Percentiles rank a stretch among this genome's conserved stretches.
These are phyloP conservation scores for Mythimna albipuncta DNA, from an alignment of 2,888 invertebrate genomes.

Conservation along the genomic window DNA sequence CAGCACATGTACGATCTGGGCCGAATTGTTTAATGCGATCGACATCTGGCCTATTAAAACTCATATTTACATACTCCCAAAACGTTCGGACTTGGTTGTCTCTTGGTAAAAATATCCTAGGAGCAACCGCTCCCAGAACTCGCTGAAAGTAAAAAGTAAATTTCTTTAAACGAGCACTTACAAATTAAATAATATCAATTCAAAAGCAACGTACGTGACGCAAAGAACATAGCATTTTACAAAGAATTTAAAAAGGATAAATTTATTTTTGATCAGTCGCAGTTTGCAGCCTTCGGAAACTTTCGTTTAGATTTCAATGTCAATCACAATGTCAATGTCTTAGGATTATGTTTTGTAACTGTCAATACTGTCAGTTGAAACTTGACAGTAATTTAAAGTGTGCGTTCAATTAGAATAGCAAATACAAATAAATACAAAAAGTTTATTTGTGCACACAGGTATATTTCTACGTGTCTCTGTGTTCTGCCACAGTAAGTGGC, in stretches of 20 bases:
- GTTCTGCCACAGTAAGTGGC: no score
- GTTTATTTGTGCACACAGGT: no score
- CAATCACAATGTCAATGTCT: no score
- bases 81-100: conserved; percentile 77
- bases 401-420: no score
- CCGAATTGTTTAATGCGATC: conserved; percentile 94
- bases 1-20: conserved; percentile 97
- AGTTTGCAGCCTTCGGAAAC: no score
- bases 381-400: no score
- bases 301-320: no score
- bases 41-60: conserved; percentile 93
- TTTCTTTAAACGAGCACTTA: background rate
- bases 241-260: background rate
- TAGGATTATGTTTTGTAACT: no score
- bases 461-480: no score
- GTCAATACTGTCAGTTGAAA: no score
- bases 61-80: conserved; percentile 91
- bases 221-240: conserved; percentile 32
- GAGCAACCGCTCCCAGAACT: conserved; percentile 20
- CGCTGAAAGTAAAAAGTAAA: conserved; percentile 51
- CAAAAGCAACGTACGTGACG: conserved; percentile 26
- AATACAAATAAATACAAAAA: no score
- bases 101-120: conserved; percentile 60
- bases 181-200: background rate
- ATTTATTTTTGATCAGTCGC: no score